phyloP scores from a whole-genome alignment of 2,113 vertebrate genomes.

The Thinocorus orbignyianus region DNA sequence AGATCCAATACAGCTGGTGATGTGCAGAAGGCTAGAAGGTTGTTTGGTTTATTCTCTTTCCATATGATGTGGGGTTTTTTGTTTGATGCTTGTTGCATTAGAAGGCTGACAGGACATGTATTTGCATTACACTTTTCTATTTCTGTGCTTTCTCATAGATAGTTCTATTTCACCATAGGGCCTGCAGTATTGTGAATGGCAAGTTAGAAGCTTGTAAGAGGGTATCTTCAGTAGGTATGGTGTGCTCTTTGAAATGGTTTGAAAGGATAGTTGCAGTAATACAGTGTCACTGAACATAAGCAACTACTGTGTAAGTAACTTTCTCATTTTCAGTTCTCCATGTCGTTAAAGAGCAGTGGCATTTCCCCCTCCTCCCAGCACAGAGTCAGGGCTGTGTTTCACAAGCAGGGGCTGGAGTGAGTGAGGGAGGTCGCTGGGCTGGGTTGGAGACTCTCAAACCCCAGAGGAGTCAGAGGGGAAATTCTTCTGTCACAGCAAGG shows the following conservation, averaged over 20 bases:
- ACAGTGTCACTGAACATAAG: background rate
- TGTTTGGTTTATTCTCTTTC: background rate
- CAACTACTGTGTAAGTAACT: background rate
- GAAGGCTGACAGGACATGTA: background rate
- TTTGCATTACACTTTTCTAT: background rate
- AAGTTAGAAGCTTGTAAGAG: background rate
- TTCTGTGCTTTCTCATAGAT: background rate
- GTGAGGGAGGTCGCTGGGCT: background rate
- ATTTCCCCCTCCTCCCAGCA: background rate
- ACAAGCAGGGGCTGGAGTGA: background rate
- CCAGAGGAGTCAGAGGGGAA: background rate
- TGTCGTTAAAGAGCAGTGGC: background rate
- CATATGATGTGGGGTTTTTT: background rate
- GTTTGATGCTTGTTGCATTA: background rate
- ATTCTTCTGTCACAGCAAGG: background rate
- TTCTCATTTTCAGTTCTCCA: background rate
- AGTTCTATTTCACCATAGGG: background rate
- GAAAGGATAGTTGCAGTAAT: background rate
- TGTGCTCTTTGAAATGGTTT: background rate
- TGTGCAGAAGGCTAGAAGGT: background rate
- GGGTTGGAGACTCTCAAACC: background rate
- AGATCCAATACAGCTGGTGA: background rate
- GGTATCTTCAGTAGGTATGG: background rate
- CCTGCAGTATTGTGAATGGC: background rate
- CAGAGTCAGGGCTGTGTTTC: background rate